Evolutionary conservation across 2,113 vertebrate genomes (phyloP).

Genomic region (Isichthys henryi): DNA sequence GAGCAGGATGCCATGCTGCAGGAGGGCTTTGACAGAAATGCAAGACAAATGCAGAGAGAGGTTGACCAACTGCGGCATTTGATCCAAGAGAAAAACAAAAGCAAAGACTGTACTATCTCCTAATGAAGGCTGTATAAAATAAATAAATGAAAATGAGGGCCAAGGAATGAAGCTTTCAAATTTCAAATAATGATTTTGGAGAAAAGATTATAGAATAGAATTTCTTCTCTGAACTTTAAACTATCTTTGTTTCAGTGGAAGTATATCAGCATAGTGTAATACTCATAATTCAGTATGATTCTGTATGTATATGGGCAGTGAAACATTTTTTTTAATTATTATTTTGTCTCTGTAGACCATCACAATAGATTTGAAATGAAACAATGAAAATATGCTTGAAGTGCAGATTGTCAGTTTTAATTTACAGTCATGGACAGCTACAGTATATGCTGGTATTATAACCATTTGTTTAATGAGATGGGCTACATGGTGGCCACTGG

Average conservation of each 20-base stretch:
- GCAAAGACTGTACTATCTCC: not conserved
- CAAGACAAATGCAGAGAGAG: not conserved
- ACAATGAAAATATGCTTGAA: not conserved
- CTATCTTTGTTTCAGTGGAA: not conserved
- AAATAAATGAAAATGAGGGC: not conserved
- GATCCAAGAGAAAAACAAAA: not conserved
- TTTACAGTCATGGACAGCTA: not conserved
- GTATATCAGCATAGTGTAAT: not conserved
- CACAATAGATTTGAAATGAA: not conserved
- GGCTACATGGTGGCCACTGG: too few relatives aligned
- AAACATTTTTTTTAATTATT: not conserved
- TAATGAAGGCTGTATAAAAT: not conserved
- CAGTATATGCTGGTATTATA: not conserved
- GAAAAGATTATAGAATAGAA: not conserved
- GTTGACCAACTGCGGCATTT: not conserved
- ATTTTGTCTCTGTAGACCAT: not conserved
- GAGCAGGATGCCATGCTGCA: not conserved
- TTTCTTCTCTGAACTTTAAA: not conserved
- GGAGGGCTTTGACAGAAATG: not conserved
- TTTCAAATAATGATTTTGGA: not conserved
- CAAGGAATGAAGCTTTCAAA: not conserved
- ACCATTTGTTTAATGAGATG: not conserved
- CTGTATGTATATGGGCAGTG: not conserved
- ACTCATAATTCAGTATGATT: not conserved
- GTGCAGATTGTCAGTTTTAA: not conserved